Base-by-base conservation (phyloP, 2,888 invertebrate species). In the Oscheius onirici region DNA sequence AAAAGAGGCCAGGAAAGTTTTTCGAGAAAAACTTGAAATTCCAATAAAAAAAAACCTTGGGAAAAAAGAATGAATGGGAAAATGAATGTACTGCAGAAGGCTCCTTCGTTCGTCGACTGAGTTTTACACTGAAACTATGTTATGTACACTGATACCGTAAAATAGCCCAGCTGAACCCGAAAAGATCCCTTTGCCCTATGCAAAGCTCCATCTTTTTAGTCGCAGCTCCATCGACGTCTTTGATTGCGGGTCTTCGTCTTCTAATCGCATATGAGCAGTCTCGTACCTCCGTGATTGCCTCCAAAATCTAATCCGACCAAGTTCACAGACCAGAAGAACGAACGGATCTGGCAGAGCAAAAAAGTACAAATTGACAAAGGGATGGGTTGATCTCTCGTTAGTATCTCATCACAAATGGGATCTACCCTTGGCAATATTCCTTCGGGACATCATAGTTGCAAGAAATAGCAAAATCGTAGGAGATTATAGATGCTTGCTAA, bases 211-310 rank as follows among this genome's bases (percentile, higher is more conserved):
- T 3, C 34, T 34, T 34, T 34, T 34, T 34, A 34, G 0, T 34
- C 34, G 34, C 34, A 34, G 8, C 34, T 34, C 34, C 17, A 49
- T 22, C 49, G 22, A 17, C 17, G 17, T 13, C 17, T 22, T 22
- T 63, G 63, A 63, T 63, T 63, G 63, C 49, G n/a, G 43, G 46
- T 2, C 46, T 22, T 46, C 24, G 28, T 49, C 49, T 63, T 46
- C 46, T 63, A 63, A 63, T 63, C 63, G 49, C 49, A 63, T 63
- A 63, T 49, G 63, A 63, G 63, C 15, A 46, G 41, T 49, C 11
- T 20, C 63, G 41, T 24, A 10, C 63, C 26, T 49, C 46, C 63
- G 46, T 63, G 63, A 63, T 63, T 63, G 63, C 26, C 8, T 34
- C 28, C 46, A 17, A 34, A 58, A 58, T 40, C 43, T n/a, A 40